Base-by-base conservation (phyloP, 2,888 invertebrate genomes). In the Parnassius apollo region DNA sequence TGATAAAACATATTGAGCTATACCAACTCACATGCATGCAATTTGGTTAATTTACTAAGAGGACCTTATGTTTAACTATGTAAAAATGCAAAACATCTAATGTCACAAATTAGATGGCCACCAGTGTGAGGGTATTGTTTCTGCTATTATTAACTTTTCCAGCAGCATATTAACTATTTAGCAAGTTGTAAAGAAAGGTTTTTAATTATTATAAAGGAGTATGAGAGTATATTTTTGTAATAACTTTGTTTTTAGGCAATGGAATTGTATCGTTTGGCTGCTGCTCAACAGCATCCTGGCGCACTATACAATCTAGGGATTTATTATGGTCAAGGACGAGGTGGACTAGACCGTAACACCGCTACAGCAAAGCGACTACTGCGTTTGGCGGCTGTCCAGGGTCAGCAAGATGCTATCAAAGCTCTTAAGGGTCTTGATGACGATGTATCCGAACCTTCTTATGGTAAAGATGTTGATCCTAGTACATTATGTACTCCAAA, bases 291-390 rank as follows among this genome's bases (percentile, higher is more conserved):
- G 46, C 95, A 95, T 75, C 89, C 94, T 2, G 92, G 93, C 66
- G 95, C 95, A 0, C 89, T 94, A 72, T 95, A 94, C 77, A 96
- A 95, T 76, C 88, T 96, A 59, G 95, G 94, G 2, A 91, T 95
- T 56, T 94, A 94, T 74, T 93, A 94, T 76, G 93, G 94, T 2
- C 94, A 94, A 74, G 95, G 95, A 0, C 83, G 93, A 66, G 95
- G 94, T 12, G 94, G 94, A 0, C 81, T 94, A 1, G 70, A 83
- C 8, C 77, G 85, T 12, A 91, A 94, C 74, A 74, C 80, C 8
- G 77, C 81, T n/a, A 91, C 81, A 18, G 94, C 94, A 1, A 83
- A 85, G 2, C 82, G 92, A 13, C 76, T 92, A 54, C 83, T 93
- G 51, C 93, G 93, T 52, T 79, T 87, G 45, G 92, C 92, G 50